Evolutionary conservation across 2,113 vertebrate genomes (phyloP), one percentile per base, ranked within the genome.

Genomic region (Girardinichthys multiradiatus): DNA sequence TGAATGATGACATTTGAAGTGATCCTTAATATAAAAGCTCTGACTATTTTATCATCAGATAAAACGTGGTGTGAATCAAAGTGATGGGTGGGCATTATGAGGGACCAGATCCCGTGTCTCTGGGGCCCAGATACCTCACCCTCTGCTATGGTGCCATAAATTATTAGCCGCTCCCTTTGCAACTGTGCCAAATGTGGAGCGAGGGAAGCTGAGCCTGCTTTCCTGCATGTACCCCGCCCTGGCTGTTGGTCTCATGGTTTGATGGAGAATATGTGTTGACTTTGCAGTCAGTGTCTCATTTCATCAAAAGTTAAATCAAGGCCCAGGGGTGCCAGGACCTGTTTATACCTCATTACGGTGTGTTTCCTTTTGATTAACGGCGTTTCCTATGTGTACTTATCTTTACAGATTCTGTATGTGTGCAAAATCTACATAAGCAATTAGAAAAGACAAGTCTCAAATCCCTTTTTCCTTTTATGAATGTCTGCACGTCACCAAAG

Each of bases 301-400:
- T 89, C 83, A 68, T 84, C 75, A 92, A 89, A 88, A 83, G 77
- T 82, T 85, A 70, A 88, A 87, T 85, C 89, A 85, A 80, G 82
- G 74, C 42, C 77, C n/a, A 62, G 83, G 74, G 87, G 84, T 85
- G 82, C 78, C 69, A 73, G 66, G 76, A 74, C 83, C 59, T 61
- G 37, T 82, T 86, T 77, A 64, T 57, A 64, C 84, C 84, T 57
- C 67, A 72, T 84, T 75, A 70, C 66, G 59, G 72, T 75, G 58
- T 62, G 12, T 48, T 51, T 17, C 2, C 12, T 13, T 29, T 21
- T 11, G n/a, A 42, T 39, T 15, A 27, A 31, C 30, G 14, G 2
- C 0, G 17, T 30, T n/a, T 57, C 19, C n/a, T 54, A 28, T 29
- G 24, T 42, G 19, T 54, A 4, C 68, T 28, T 27, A 68, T 57